A percentile compares a stretch with the other conserved stretches of the same genome.
Evolutionary conservation across 2,113 vertebrate genomes (phyloP).

Genomic region (Noturus placidus): DNA sequence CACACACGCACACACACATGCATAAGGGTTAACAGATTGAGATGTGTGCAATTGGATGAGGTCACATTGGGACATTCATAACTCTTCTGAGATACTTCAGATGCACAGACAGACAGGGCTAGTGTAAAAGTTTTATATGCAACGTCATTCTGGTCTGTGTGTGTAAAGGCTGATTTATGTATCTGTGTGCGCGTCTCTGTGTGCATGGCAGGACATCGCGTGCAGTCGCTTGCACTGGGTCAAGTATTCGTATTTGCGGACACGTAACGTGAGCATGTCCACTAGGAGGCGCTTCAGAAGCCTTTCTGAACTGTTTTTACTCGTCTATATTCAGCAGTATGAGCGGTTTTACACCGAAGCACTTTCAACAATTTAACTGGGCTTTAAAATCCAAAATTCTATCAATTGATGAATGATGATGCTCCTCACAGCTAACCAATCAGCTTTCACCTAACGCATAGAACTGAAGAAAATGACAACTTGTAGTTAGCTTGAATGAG

Average conservation of each 20-base stretch:
- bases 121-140: background rate
- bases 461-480: background rate
- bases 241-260: background rate
- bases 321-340: background rate
- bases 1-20: background rate
- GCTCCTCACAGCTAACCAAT: background rate
- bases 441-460: background rate
- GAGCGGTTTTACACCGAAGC: background rate
- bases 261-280: background rate
- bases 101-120: background rate
- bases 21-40: background rate
- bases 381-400: background rate
- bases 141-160: background rate
- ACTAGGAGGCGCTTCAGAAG: background rate
- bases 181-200: background rate
- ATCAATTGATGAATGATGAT: background rate
- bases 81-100: background rate
- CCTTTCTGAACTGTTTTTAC: background rate
- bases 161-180: background rate
- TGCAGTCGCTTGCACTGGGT: background rate
- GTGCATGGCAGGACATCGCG: background rate
- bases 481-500: background rate
- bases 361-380: background rate
- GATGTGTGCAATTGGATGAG: background rate
- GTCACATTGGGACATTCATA: background rate